A percentile compares a stretch with the other conserved stretches of the same genome.
Conservation (phyloP, 2,797 vertebrate species). For the Alexandromys oeconomus region DNA sequence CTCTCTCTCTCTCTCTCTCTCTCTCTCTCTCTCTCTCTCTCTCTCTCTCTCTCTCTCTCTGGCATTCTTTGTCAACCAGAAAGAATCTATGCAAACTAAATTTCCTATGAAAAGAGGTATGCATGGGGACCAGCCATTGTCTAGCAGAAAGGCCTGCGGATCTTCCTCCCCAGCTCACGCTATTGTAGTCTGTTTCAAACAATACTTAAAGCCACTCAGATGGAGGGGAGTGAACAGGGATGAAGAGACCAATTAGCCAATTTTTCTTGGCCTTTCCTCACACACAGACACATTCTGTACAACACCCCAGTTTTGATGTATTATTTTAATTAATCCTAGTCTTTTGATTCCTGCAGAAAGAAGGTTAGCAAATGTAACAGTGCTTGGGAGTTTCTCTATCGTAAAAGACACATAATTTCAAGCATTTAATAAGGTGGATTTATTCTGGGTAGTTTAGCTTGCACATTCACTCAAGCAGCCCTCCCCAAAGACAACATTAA, state of each 20-base stretch:
- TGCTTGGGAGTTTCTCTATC: slow-evolving; percentile 92
- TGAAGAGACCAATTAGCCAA: slow-evolving; percentile 91
- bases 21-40: no score
- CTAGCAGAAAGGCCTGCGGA: slow-evolving; percentile 43
- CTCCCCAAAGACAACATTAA: slow-evolving; percentile 94
- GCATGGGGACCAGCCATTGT: slow-evolving; percentile 66
- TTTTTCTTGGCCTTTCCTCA: slow-evolving; percentile 91
- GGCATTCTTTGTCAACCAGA: slow-evolving; percentile 61
- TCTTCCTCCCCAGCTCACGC: slow-evolving; percentile 31
- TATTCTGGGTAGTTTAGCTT: slow-evolving; percentile 93
- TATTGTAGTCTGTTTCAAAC: slow-evolving; percentile 78
- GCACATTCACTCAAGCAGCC: slow-evolving; percentile 92
- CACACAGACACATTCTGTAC: slow-evolving; percentile 86
- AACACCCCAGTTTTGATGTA: slow-evolving; percentile 90
- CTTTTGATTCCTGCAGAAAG: slow-evolving; percentile 91
- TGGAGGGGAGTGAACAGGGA: slow-evolving; percentile 84
- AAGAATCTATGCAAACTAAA: slow-evolving; percentile 18
- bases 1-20: no score
- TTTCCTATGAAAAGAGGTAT: slow-evolving; percentile 4
- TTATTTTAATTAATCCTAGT: slow-evolving; percentile 93
- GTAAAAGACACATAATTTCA: slow-evolving; percentile 93
- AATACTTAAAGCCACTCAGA: slow-evolving; percentile 85
- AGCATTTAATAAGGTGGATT: slow-evolving; percentile 94
- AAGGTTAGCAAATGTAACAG: slow-evolving; percentile 93
- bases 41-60: not conserved